A percentile compares a stretch with the other conserved stretches of the same genome.
Conservation (phyloP, 2,113 vertebrate species). For the Oryzias melastigma region DNA sequence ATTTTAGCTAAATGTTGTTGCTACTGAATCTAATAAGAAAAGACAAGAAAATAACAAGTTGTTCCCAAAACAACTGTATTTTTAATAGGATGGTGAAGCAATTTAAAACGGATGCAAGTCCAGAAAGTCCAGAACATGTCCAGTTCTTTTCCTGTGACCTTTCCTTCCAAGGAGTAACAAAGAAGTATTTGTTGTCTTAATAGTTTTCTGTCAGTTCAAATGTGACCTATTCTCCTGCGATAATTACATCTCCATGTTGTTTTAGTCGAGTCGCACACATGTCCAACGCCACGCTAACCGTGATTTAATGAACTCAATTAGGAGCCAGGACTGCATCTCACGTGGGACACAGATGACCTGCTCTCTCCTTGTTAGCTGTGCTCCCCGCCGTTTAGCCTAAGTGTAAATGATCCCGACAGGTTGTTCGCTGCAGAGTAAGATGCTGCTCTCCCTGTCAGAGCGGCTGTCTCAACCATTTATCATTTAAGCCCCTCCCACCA, state of each 20-base stretch:
- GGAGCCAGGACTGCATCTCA: conserved; percentile 6
- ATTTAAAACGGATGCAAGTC: too few species aligned
- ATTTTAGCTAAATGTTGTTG: too few species aligned
- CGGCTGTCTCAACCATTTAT: conserved; percentile 38
- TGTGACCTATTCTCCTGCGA: not conserved
- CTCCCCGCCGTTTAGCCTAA: conserved; percentile 11
- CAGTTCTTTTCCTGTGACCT: too few species aligned
- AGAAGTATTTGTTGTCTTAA: not conserved
- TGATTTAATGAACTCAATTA: conserved; percentile 50
- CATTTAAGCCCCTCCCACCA: conserved; percentile 17
- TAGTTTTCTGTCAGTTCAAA: not conserved
- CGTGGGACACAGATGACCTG: conserved; percentile 25
- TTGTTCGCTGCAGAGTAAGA: conserved; percentile 39
- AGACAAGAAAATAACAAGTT: too few species aligned
- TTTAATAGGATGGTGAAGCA: too few species aligned
- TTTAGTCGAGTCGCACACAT: conserved; percentile 6
- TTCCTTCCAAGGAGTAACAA: too few species aligned
- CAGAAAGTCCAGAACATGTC: too few species aligned
- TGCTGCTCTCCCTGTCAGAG: conserved; percentile 38
- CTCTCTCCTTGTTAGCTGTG: conserved; percentile 28
- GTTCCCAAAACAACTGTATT: too few species aligned
- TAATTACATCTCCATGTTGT: conserved; percentile 2
- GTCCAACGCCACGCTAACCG: conserved; percentile 12
- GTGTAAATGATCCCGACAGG: conserved; percentile 37
- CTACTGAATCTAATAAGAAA: too few species aligned